Conservation (phyloP, 2,888 invertebrate genomes). For the Sminthurinus aureus region DNA sequence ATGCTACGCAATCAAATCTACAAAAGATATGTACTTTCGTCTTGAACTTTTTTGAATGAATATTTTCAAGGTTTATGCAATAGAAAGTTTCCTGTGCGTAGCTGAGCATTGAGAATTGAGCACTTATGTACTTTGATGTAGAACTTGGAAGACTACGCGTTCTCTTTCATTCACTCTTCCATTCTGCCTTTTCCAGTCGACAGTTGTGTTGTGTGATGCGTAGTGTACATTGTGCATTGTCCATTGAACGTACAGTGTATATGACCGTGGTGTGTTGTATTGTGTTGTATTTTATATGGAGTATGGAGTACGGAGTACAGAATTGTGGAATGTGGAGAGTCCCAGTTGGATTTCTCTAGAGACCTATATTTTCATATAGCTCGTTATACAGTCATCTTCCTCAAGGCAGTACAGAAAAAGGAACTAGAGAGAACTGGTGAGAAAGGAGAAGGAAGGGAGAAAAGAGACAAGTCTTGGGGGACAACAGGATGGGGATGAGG, state of each 20-base stretch:
- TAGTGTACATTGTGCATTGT: neutral
- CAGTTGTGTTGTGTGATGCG: no score
- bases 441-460: neutral
- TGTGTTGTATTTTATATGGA: no score
- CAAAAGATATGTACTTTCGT: no score
- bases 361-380: constrained; percentile 49
- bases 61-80: no score
- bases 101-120: no score
- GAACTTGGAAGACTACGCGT: neutral
- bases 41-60: no score
- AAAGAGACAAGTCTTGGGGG: neutral
- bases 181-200: neutral
- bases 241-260: no score
- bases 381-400: constrained; percentile 30
- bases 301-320: neutral
- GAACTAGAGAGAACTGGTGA: neutral
- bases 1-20: no score
- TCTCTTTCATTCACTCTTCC: neutral
- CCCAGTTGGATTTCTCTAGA: constrained; percentile 46
- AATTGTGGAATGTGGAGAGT: neutral
- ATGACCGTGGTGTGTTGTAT: neutral
- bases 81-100: no score
- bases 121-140: no score
- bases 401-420: constrained; percentile 34
- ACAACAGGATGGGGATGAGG: neutral